Percentiles rank a stretch among this genome's conserved stretches.
These are phyloP conservation scores for Stegodyphus dumicola DNA, from an alignment of 1,140 invertebrate species.

Conservation along the genomic window DNA sequence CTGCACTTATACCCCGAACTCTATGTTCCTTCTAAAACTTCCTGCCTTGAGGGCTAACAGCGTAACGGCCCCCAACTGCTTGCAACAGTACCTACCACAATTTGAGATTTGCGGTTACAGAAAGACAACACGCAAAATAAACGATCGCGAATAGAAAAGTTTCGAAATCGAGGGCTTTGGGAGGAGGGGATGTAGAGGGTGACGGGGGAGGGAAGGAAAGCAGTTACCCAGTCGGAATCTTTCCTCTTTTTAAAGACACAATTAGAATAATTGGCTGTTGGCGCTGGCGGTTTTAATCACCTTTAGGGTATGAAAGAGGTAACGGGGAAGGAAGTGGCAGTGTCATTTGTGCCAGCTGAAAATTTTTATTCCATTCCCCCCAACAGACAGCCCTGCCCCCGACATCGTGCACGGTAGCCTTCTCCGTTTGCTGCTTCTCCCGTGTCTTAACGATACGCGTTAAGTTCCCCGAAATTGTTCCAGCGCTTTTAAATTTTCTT, in stretches of 20 bases:
- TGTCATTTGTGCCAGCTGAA: constrained; percentile 39
- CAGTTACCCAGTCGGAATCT: constrained; percentile 48
- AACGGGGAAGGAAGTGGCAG: constrained; percentile 4
- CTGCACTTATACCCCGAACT: neutral
- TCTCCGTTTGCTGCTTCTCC: neutral
- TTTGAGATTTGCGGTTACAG: constrained; percentile 10
- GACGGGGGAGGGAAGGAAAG: constrained; percentile 5
- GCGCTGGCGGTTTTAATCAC: constrained; percentile 58
- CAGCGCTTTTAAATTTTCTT: constrained; percentile 59
- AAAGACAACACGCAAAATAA: constrained; percentile 56
- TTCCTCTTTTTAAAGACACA: constrained; percentile 58
- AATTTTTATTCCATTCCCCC: constrained; percentile 47
- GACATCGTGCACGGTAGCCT: neutral
- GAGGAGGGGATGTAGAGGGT: neutral
- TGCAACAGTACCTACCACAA: neutral
- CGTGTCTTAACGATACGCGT: constrained; percentile 41
- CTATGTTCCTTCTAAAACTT: constrained; percentile 10
- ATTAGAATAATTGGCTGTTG: constrained; percentile 61
- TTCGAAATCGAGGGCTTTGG: neutral
- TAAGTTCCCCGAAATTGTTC: constrained; percentile 53
- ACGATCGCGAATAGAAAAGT: constrained; percentile 45
- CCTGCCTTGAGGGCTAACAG: constrained; percentile 1
- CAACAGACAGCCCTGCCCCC: constrained; percentile 5
- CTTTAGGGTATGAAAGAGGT: constrained; percentile 55
- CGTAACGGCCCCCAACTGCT: constrained; percentile 29